Conservation (phyloP, 2,113 vertebrate genomes). For the Cottus gobio region DNA sequence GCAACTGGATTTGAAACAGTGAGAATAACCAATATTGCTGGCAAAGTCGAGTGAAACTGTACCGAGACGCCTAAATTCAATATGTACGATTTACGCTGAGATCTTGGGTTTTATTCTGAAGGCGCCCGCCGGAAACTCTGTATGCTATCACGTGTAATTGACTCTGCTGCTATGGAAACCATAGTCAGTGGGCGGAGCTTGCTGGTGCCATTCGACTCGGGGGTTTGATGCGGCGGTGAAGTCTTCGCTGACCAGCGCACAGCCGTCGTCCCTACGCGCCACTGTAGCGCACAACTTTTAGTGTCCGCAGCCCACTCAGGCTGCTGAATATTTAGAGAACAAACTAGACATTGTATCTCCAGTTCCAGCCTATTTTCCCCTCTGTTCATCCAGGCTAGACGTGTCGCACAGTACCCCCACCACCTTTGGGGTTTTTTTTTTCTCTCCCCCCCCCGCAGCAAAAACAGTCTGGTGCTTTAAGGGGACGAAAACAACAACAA, state of each 20-base stretch:
- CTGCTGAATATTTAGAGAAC: background rate
- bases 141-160: background rate
- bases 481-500: background rate
- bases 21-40: background rate
- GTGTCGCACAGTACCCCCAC: constrained; percentile 53
- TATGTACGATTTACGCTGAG: background rate
- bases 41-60: background rate
- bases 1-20: background rate
- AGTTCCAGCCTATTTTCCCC: background rate
- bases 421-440: constrained; percentile 34
- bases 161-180: constrained; percentile 54
- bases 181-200: constrained; percentile 63
- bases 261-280: constrained; percentile 3
- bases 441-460: background rate
- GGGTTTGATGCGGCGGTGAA: constrained; percentile 55
- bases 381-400: constrained; percentile 40
- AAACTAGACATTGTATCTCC: background rate
- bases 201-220: constrained; percentile 52
- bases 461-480: constrained; percentile 28
- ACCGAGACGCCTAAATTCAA: background rate
- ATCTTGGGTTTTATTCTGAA: constrained; percentile 49
- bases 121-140: background rate
- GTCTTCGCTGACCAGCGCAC: constrained; percentile 42
- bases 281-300: constrained; percentile 55
- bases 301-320: background rate